Evolutionary conservation across 2,797 vertebrate genomes (phyloP).

Genomic region (Falco novaeseelandiae): DNA sequence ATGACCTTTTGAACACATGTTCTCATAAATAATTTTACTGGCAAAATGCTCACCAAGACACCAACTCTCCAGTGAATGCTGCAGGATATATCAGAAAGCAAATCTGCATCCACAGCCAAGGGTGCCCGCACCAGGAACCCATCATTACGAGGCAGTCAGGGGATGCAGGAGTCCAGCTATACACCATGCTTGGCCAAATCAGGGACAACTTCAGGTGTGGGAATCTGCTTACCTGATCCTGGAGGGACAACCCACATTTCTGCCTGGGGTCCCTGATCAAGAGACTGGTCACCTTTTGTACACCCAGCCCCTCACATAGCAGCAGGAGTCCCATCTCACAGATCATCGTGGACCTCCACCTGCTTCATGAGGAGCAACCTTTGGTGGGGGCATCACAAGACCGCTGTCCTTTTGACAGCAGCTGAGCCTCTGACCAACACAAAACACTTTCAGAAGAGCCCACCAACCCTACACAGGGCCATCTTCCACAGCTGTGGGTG

Average conservation of each 20-base stretch:
- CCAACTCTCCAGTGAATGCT: neutral
- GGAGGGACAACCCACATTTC: neutral
- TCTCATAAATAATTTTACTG: neutral
- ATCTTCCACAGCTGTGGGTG: neutral
- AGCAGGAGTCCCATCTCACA: neutral
- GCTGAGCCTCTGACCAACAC: neutral
- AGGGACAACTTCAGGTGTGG: neutral
- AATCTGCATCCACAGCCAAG: neutral
- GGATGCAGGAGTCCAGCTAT: neutral
- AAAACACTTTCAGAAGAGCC: neutral
- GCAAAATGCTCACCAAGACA: neutral
- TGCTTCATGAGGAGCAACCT: neutral
- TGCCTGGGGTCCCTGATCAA: rapidly evolving
- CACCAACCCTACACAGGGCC: rapidly evolving
- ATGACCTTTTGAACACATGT: neutral
- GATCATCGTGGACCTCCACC: no score
- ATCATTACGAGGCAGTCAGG: neutral
- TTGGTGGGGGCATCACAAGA: neutral
- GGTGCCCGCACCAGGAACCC: neutral
- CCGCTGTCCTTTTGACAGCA: neutral
- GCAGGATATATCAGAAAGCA: neutral
- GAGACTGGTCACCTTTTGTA: neutral
- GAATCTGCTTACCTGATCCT: neutral
- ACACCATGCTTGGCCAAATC: neutral
- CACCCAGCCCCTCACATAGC: neutral